Percentiles rank a stretch among this genome's conserved stretches.
These are phyloP conservation scores for Myotis planiceps DNA, from an alignment of 2,797 vertebrate genomes.

Conservation along the genomic window DNA sequence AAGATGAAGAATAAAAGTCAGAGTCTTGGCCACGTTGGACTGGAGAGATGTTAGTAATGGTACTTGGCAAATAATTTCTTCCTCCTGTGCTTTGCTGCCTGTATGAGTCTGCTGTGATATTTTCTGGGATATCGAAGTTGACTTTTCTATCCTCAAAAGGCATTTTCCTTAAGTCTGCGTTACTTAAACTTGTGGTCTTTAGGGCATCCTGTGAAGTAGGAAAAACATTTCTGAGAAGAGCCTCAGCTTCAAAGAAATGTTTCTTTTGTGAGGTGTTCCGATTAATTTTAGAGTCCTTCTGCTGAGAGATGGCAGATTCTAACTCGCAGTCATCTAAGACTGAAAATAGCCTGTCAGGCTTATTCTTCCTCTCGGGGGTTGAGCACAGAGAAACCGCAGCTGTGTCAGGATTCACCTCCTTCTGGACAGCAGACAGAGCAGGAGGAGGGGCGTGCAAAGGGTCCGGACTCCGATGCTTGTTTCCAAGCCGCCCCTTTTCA, in stretches of 20 bases:
- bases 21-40: conserved; percentile 80
- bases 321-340: neutral
- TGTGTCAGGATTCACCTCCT: conserved; percentile 77
- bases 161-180: conserved; percentile 82
- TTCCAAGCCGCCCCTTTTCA: conserved; percentile 67
- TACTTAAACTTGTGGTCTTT: conserved; percentile 81
- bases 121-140: conserved; percentile 83
- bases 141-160: conserved; percentile 84
- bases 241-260: conserved; percentile 74
- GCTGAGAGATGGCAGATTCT: conserved; percentile 69
- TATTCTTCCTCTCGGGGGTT: conserved; percentile 64
- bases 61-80: conserved; percentile 89
- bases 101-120: conserved; percentile 44
- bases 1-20: conserved; percentile 84
- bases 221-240: conserved; percentile 64
- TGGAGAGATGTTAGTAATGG: conserved; percentile 57
- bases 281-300: conserved; percentile 66
- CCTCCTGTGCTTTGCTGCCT: conserved; percentile 79
- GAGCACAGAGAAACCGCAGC: conserved; percentile 80
- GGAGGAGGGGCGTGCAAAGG: conserved; percentile 84
- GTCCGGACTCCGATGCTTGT: conserved; percentile 67
- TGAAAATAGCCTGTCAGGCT: conserved; percentile 49
- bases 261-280: conserved; percentile 50
- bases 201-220: conserved; percentile 62
- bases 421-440: conserved; percentile 84